phyloP scores from a whole-genome alignment of 2,888 invertebrate species.

The Synergus itoensis region DNA sequence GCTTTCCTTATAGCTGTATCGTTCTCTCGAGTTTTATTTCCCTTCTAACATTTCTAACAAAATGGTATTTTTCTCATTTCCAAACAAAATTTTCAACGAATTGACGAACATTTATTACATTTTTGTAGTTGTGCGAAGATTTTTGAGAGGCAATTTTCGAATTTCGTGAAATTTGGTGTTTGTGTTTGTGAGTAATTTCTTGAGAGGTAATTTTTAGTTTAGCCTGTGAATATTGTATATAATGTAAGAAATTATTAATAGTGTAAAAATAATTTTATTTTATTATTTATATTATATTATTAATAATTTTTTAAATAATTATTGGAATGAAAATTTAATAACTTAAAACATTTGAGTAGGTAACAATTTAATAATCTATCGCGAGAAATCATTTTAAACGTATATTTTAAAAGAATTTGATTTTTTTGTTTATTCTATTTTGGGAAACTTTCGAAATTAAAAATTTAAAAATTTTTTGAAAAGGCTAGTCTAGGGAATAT shows the following conservation, averaged over 20 bases:
- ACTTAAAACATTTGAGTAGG: too few species aligned
- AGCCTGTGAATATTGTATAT: not conserved
- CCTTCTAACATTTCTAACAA: not conserved
- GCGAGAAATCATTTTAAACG: too few species aligned
- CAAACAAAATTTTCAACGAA: not conserved
- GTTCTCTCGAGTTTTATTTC: not conserved
- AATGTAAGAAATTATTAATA: not conserved
- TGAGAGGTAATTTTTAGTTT: not conserved
- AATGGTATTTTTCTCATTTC: conserved; percentile 8
- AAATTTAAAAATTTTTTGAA: not conserved
- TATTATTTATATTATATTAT: too few species aligned
- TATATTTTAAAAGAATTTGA: not conserved
- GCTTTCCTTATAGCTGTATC: conserved; percentile 2
- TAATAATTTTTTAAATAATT: too few species aligned
- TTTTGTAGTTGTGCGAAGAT: not conserved
- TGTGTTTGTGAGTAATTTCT: not conserved
- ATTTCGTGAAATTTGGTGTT: not conserved
- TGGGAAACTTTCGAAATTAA: not conserved
- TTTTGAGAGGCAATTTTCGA: not conserved
- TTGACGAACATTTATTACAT: not conserved
- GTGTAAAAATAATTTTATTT: not conserved
- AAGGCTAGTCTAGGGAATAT: not conserved
- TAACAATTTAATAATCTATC: too few species aligned
- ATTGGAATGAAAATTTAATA: too few species aligned
- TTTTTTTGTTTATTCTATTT: not conserved